Evolutionary conservation across 2,797 vertebrate species (phyloP).

Genomic region (Spondyliosoma cantharus): DNA sequence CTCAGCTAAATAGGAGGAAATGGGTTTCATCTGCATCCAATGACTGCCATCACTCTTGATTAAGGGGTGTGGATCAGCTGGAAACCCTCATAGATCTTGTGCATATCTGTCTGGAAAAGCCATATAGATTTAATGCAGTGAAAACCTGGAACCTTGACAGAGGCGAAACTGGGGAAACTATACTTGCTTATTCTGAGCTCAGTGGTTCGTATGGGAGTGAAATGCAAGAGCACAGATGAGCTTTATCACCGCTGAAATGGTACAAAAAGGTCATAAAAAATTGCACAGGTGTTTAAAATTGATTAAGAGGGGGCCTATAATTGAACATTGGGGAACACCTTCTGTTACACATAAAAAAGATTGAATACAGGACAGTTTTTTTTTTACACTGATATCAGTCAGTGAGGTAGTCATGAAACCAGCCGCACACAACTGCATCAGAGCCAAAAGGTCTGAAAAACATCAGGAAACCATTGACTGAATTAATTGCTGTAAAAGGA

Average conservation of each 20-base stretch:
- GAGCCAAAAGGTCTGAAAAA: slow-evolving; percentile 19
- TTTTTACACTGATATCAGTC: slow-evolving; percentile 5
- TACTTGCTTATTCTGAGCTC: background rate
- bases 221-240: background rate
- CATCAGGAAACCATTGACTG: slow-evolving; percentile 37
- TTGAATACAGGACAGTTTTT: background rate
- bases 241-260: slow-evolving; percentile 1
- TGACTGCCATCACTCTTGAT: slow-evolving; percentile 76
- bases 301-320: slow-evolving; percentile 5
- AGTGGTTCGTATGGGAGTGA: slow-evolving; percentile 1
- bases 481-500: slow-evolving; percentile 18
- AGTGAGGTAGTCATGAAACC: slow-evolving; percentile 9
- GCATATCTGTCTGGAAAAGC: slow-evolving; percentile 38
- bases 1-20: slow-evolving; percentile 74
- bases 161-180: background rate
- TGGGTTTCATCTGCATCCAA: slow-evolving; percentile 78
- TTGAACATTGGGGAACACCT: slow-evolving; percentile 13
- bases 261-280: background rate
- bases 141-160: slow-evolving; percentile 54
- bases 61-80: slow-evolving; percentile 68
- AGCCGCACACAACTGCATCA: slow-evolving; percentile 11
- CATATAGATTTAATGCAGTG: slow-evolving; percentile 44
- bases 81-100: slow-evolving; percentile 52
- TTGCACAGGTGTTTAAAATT: slow-evolving; percentile 2
- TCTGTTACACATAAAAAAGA: background rate